Base-by-base conservation (phyloP, 2,113 vertebrate species). In the Phocoena sinus region DNA sequence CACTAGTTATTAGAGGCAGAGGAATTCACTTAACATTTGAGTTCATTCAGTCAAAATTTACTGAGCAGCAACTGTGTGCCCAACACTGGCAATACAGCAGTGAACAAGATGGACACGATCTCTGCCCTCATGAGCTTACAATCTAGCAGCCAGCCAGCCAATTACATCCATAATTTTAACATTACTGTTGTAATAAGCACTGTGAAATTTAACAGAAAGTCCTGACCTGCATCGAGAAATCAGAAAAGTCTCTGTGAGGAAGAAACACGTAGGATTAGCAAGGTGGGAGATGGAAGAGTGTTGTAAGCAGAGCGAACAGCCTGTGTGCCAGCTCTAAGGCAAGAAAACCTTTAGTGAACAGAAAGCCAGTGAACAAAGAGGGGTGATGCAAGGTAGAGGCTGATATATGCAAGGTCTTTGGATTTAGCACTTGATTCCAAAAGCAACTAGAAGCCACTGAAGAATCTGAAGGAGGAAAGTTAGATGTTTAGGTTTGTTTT, bases 101-200 rank as follows among this genome's bases (percentile, higher is more conserved):
- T 44, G 56, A 79, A 81, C 71, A 82, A 63, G 58, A 53, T 47
- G 68, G 10, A 76, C 60, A 26, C 1, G 21, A 62, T 58, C 14
- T 92, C 93, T 93, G 84, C 73, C 47, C 91, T 91, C 12, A 21
- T 31, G 74, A 96, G 73, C 68, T 97, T 95, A 94, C 63, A 96
- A 0, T 76, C 93, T 89, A 95, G 77, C 63, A 60, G 31, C 65
- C 82, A 74, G 25, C 26, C 63, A 56, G 7, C n/a, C 36, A 70
- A 14, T 70, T 44, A 58, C 10, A 74, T 56, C 56, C 71, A 28
- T 63, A 47, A 74, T 63, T 83, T 91, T 65, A 38, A 92, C 60
- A 65, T 31, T 76, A 90, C 36, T 80, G 14, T 6, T 74, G n/a
- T 58, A 58, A 18, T 38, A 79, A 86, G 44, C 73, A 73, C 58